These are phyloP conservation scores for Anniella stebbinsi DNA, from an alignment of 2,797 vertebrate genomes.

Conservation along the genomic window DNA sequence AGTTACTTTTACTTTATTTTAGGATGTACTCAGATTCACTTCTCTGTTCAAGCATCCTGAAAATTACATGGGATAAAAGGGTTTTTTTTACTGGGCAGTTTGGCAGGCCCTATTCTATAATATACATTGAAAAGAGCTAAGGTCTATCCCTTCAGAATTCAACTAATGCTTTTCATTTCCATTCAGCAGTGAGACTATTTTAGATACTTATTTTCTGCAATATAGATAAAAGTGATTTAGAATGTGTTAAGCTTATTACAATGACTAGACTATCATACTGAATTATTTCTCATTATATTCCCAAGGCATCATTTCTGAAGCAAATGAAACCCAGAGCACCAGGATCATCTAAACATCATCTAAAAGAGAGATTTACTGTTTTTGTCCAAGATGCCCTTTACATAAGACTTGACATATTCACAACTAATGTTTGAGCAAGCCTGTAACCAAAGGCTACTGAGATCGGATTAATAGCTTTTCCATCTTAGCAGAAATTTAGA, in stretches of 20 bases:
- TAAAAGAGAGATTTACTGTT: background rate
- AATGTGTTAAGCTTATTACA: background rate
- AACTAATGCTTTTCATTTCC: background rate
- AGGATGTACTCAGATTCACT: background rate
- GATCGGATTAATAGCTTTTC: conserved; percentile 7
- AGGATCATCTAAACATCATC: background rate
- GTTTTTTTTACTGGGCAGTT: background rate
- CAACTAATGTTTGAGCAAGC: background rate
- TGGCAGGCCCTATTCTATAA: background rate
- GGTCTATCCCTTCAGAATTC: background rate
- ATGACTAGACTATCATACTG: background rate
- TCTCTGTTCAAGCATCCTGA: background rate
- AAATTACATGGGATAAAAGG: background rate
- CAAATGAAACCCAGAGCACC: background rate
- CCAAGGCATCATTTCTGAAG: conserved; percentile 6
- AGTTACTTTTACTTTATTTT: background rate
- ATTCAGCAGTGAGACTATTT: background rate
- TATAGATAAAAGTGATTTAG: conserved; percentile 8
- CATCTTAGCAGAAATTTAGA: background rate
- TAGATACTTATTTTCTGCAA: background rate
- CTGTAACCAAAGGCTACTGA: background rate
- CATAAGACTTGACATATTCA: conserved; percentile 16
- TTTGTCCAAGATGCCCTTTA: conserved; percentile 1
- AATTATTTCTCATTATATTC: conserved; percentile 13
- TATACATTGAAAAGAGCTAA: background rate